These are phyloP conservation scores for Acleris literana DNA, from an alignment of 2,888 invertebrate species.

Conservation along the genomic window DNA sequence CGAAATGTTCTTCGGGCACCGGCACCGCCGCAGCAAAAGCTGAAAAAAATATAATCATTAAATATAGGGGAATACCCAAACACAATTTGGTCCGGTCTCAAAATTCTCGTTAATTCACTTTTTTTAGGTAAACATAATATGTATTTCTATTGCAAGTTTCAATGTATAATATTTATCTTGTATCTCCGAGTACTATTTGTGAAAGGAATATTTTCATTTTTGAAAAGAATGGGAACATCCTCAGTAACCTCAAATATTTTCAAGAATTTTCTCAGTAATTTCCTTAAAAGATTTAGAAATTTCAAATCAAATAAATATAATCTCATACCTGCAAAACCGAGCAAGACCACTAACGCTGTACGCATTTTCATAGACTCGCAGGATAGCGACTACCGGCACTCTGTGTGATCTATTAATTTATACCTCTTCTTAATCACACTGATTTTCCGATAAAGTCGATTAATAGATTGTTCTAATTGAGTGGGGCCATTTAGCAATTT, in stretches of 20 bases:
- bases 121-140: too few relatives aligned
- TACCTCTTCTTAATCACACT: constrained; percentile 1
- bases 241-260: too few relatives aligned
- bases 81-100: neutral
- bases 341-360: constrained; percentile 5
- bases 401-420: constrained; percentile 3
- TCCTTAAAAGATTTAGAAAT: neutral
- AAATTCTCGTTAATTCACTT: neutral
- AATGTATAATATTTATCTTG: too few relatives aligned
- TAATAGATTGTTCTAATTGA: too few relatives aligned
- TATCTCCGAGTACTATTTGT: too few relatives aligned
- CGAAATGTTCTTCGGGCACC: constrained; percentile 39
- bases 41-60: constrained; percentile 28
- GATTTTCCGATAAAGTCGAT: constrained; percentile 8
- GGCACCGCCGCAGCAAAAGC: constrained; percentile 53
- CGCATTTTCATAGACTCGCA: constrained; percentile 4
- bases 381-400: constrained; percentile 1
- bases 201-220: too few relatives aligned
- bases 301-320: neutral
- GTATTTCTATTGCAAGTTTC: too few relatives aligned
- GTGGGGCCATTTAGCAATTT: too few relatives aligned
- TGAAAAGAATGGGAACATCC: too few relatives aligned
- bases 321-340: constrained; percentile 14
- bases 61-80: neutral
- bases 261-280: too few relatives aligned